These are phyloP conservation scores for Microctenopoma steveboyesi DNA, from an alignment of 2,797 vertebrate genomes.

Conservation along the genomic window DNA sequence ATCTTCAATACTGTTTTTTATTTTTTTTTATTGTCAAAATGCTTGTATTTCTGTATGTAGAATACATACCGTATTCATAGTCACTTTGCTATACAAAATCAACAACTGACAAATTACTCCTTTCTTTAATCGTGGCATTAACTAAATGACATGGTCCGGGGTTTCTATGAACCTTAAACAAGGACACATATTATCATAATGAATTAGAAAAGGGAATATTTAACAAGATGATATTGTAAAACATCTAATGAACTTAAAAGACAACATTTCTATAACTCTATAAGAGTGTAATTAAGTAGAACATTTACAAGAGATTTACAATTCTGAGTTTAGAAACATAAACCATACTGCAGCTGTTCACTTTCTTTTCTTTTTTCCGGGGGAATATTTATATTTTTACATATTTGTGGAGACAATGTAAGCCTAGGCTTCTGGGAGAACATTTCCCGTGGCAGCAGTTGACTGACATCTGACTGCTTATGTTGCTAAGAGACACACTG, in stretches of 20 bases:
- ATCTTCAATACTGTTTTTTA: background rate
- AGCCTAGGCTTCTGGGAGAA: background rate
- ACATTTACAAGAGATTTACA: background rate
- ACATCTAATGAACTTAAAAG: background rate
- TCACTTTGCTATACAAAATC: background rate
- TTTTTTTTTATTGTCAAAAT: background rate
- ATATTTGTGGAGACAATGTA: slow-evolving; percentile 2
- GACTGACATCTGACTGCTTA: background rate
- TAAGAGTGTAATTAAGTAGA: background rate
- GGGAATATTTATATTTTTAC: background rate
- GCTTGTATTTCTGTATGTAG: background rate
- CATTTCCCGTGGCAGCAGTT: background rate
- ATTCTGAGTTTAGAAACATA: background rate
- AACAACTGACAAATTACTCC: background rate
- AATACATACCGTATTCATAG: too few relatives aligned
- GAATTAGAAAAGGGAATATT: background rate
- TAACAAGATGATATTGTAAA: background rate
- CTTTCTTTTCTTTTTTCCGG: background rate
- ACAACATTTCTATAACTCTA: too few relatives aligned
- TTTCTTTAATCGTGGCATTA: background rate
- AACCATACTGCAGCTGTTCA: background rate
- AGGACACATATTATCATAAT: background rate
- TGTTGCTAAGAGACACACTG: background rate
- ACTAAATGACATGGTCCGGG: background rate
- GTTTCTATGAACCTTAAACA: background rate